Evolutionary conservation across 2,888 invertebrate genomes (phyloP).

Genomic region (Chalcis sispes): DNA sequence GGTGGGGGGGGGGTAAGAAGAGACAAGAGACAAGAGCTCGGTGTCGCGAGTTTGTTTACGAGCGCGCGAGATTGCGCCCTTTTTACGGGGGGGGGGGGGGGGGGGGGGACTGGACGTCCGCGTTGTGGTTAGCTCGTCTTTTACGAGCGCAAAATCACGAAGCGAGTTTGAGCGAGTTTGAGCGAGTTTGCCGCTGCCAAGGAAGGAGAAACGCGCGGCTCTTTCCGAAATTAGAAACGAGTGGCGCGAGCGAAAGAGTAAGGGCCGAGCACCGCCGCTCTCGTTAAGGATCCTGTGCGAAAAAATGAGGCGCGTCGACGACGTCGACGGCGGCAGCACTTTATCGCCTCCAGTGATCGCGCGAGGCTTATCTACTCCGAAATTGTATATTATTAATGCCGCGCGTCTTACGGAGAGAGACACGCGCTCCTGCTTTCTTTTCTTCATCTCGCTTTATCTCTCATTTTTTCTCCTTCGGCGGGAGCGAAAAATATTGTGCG

Average conservation of each 20-base stretch:
- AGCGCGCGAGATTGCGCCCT: background rate
- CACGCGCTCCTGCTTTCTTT: background rate
- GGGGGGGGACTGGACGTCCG: background rate
- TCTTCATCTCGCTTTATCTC: background rate
- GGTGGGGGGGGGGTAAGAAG: slow-evolving; percentile 19
- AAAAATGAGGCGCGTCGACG: background rate
- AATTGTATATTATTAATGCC: slow-evolving; percentile 40
- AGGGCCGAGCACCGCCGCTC: background rate
- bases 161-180: too few relatives aligned
- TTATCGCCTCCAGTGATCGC: slow-evolving; percentile 34
- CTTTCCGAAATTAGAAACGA: slow-evolving; percentile 39
- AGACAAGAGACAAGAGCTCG: background rate
- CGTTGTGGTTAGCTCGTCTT: background rate
- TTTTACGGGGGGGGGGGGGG: background rate
- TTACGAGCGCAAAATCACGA: slow-evolving; percentile 30
- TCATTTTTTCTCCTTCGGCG: background rate
- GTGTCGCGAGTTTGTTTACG: background rate
- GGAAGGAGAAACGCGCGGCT: background rate
- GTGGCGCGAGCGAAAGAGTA: background rate
- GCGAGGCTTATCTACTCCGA: background rate
- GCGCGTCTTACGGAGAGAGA: background rate
- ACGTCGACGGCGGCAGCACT: background rate
- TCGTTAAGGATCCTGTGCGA: slow-evolving; percentile 19
- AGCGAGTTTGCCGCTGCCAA: background rate
- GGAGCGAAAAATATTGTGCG: background rate